Evolutionary conservation across 2,888 invertebrate genomes (phyloP).

Genomic region (Eupithecia pulchellata): DNA sequence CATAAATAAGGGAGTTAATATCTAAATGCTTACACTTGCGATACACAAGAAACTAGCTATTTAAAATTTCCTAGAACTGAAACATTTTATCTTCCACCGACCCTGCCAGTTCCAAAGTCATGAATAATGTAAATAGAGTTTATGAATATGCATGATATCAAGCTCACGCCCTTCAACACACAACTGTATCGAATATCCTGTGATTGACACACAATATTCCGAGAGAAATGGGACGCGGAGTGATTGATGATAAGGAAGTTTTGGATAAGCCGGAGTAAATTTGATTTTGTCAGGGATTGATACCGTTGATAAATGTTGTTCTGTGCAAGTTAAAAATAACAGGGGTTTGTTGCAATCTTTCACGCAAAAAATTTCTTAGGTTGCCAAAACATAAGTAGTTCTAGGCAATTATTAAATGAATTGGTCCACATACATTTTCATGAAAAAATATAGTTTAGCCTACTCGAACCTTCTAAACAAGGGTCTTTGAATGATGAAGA

Average conservation of each 20-base stretch:
- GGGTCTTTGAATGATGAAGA: neutral
- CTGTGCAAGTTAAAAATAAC: neutral
- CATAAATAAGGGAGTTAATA: no score
- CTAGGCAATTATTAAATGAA: neutral
- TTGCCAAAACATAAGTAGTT: neutral
- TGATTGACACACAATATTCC: neutral
- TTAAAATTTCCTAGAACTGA: neutral
- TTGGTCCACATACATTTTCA: neutral
- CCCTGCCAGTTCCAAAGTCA: neutral
- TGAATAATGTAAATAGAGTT: neutral
- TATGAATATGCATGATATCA: conserved; percentile 1
- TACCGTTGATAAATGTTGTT: neutral
- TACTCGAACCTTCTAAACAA: neutral
- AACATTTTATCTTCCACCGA: neutral
- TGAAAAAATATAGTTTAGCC: neutral
- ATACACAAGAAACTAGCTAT: no score
- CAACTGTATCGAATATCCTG: neutral
- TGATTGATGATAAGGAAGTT: neutral
- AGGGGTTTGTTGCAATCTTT: neutral
- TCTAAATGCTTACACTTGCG: neutral
- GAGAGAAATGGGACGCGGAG: neutral
- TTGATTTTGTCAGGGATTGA: neutral
- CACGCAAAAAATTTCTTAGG: neutral
- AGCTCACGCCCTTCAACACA: neutral
- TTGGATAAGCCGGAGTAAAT: neutral